Percentiles rank a stretch among this genome's conserved stretches.
These are phyloP conservation scores for Amazona vittata DNA, from an alignment of 2,113 vertebrate species.

Conservation along the genomic window DNA sequence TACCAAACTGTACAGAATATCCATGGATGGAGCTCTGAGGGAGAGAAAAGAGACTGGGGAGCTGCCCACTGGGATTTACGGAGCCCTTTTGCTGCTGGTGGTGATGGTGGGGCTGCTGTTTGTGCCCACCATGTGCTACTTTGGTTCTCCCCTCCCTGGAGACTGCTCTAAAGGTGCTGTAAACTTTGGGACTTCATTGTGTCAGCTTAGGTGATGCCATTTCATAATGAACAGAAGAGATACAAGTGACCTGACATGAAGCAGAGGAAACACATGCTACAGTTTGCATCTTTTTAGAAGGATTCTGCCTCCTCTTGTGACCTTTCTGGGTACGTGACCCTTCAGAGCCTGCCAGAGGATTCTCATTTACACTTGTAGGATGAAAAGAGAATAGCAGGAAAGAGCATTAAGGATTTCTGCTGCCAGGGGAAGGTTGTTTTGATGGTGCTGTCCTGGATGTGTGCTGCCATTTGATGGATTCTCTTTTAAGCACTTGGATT, in stretches of 20 bases:
- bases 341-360: not conserved
- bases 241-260: not conserved
- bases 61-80: fast-evolving
- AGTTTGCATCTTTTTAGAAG: not conserved
- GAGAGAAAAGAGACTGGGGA: not conserved
- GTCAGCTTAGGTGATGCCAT: not conserved
- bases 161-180: not conserved
- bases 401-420: not conserved
- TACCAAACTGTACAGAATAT: not conserved
- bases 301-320: not conserved
- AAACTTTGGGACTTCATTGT: not conserved
- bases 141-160: not conserved
- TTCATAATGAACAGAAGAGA: not conserved
- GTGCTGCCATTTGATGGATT: not conserved
- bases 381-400: not conserved
- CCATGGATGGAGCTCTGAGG: fast-evolving
- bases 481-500: not conserved
- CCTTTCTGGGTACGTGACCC: not conserved
- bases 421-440: not conserved
- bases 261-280: not conserved
- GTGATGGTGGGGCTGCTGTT: not conserved
- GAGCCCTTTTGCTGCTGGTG: not conserved
- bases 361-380: not conserved
- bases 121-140: too few species aligned
- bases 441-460: not conserved